Evolutionary conservation across 2,797 vertebrate species (phyloP).

Genomic region (Spinus pinus): DNA sequence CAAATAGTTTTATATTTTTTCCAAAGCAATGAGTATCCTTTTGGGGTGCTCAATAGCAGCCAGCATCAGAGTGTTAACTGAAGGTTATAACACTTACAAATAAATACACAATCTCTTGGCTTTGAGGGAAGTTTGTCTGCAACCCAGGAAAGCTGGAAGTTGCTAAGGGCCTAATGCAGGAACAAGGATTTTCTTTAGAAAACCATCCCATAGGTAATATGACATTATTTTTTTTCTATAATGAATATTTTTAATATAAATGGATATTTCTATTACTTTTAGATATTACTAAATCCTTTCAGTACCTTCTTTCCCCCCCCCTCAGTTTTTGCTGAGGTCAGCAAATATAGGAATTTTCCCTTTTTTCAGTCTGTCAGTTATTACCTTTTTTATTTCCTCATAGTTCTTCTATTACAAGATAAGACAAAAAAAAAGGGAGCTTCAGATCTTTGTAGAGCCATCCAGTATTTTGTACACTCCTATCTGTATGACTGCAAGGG

Average conservation of each 20-base stretch:
- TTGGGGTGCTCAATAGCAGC: background rate
- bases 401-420: background rate
- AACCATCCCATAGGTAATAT: background rate
- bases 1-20: background rate
- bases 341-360: background rate
- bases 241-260: background rate
- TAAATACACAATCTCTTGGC: background rate
- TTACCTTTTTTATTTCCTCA: background rate
- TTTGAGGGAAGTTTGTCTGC: background rate
- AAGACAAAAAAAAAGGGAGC: background rate
- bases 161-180: background rate
- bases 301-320: background rate
- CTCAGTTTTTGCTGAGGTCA: background rate
- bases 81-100: background rate
- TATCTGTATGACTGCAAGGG: background rate
- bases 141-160: background rate
- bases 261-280: background rate
- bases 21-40: background rate
- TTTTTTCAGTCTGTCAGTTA: background rate
- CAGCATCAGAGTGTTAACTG: background rate
- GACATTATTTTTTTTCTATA: background rate
- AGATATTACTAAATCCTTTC: background rate
- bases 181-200: background rate
- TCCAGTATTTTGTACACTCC: background rate
- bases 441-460: background rate